Conservation (phyloP, 1,140 invertebrate genomes). For the Armadillidium nasatum region DNA sequence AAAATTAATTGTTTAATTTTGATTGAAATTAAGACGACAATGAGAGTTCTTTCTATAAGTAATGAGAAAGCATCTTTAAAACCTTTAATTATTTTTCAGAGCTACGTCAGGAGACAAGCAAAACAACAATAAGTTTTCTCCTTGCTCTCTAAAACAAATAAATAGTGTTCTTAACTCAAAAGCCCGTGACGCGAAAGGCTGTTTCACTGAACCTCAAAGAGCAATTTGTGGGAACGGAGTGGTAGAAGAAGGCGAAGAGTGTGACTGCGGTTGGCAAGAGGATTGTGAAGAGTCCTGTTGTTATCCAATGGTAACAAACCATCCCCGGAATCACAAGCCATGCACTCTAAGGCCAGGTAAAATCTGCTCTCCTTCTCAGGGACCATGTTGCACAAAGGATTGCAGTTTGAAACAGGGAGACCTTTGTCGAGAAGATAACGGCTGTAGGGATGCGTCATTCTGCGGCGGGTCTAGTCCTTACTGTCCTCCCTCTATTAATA, state of each 20-base stretch:
- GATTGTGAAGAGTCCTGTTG: conserved; percentile 92
- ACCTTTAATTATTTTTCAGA: conserved; percentile 38
- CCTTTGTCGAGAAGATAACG: conserved; percentile 89
- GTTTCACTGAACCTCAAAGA: conserved; percentile 67
- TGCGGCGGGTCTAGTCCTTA: conserved; percentile 78
- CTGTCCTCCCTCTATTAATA: conserved; percentile 85
- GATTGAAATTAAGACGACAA: too few species aligned
- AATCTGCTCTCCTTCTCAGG: conserved; percentile 78
- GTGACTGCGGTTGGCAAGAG: conserved; percentile 97
- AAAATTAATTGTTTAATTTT: too few species aligned
- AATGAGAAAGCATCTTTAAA: too few species aligned
- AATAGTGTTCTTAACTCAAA: conserved; percentile 90
- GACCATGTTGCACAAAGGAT: conserved; percentile 86
- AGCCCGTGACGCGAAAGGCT: conserved; percentile 80
- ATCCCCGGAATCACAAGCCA: conserved; percentile 67
- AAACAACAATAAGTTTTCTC: conserved; percentile 94
- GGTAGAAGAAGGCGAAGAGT: conserved; percentile 91
- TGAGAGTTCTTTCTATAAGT: too few species aligned
- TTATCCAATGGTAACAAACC: conserved; percentile 77
- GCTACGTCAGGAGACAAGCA: conserved; percentile 93
- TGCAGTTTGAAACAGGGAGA: conserved; percentile 79
- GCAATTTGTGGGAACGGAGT: conserved; percentile 95
- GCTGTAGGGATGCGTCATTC: conserved; percentile 81
- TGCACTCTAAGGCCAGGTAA: conserved; percentile 73
- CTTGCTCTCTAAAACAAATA: conserved; percentile 86